Evolutionary conservation across 1,140 invertebrate species (phyloP), one percentile per base, ranked within the genome.

Genomic region (Colletes gigas): DNA sequence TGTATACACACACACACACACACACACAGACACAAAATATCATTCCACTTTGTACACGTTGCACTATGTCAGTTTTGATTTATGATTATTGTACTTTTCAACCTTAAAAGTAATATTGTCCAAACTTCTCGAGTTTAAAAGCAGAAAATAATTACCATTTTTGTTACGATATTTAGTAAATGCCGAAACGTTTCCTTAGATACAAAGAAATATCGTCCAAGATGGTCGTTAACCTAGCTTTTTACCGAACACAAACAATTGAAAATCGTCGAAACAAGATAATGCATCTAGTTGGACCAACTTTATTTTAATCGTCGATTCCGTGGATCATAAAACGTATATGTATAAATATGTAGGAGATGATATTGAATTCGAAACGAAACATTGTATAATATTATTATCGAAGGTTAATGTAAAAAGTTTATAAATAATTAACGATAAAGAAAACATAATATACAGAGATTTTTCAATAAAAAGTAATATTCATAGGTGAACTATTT

Each of bases 1-100:
- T 89, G 75, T 79, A 84, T 87, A 82, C 81, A 84, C 76, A 30
- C 30, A 30, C 30, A 30, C 81, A 84, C 76, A n/a, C n/a, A 82
- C 81, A 84, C 76, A 30, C 30, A 30, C 30, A 30, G 78, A 84
- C 76, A 81, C 47, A 52, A 73, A 72, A 70, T 21, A 39, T 83
- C 77, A 86, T 86, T 86, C 85, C 84, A 86, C 41, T 85, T 59
- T 78, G 19, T 70, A 81, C 84, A 86, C 59, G 55, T 59, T 71
- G 59, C 50, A 52, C 66, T 74, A 19, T 73, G 65, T 85, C 70
- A 21, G 68, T 59, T 69, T 66, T 59, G 21, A 82, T 72, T 57
- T 82, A 82, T 59, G 39, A 69, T 55, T 82, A 30, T 55, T 60
- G 30, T 83, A 55, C 30, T 76, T 68, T 52, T 60, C 50, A 30